Base-by-base conservation (phyloP, 2,113 vertebrate species). In the Scytalopus superciliaris region DNA sequence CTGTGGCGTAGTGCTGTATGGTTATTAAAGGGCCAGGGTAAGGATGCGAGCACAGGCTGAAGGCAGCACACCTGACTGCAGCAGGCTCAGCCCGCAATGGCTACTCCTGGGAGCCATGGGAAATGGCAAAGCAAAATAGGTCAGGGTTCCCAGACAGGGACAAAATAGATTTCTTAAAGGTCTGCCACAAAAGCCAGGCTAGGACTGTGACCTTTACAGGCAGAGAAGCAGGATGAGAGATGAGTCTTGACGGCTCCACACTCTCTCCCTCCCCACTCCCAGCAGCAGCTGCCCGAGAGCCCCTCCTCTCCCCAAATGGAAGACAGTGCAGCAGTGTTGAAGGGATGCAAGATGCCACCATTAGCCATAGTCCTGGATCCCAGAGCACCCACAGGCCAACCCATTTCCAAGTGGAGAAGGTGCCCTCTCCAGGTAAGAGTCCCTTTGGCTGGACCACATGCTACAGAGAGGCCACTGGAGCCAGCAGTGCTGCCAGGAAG, bases 131-230 rank as follows among this genome's bases (percentile, higher is more conserved):
- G 79, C 75, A 62, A 95, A 92, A 93, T 80, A 91, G 93, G 90
- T 95, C 94, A 96, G 52, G 86, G 89, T 87, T 94, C 90, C 80
- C 90, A 94, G 95, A 96, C 83, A 94, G 8, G 9, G 84, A 75
- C 49, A n/a, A 90, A 94, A 89, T 39, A 74, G 59, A 75, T 89
- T 93, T 95, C 77, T 89, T 89, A 96, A 96, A 96, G 96, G 94
- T 90, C 96, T 96, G 86, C 89, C 93, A 89, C 81, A 53, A 72
- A 80, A 95, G 74, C 37, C 39, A 94, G 89, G 62, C 92, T 67
- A 40, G 62, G 72, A 79, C 75, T 42, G 81, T 96, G 97, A 97
- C 97, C 96, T 97, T 97, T 97, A 92, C n/a, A 66, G 79, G 40
- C 42, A 94, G 69, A 96, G 52, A 79, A 87, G 83, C 1, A 0